These are phyloP conservation scores for Schizopygopsis pylzovi DNA, from an alignment of 2,797 vertebrate genomes.

Conservation along the genomic window DNA sequence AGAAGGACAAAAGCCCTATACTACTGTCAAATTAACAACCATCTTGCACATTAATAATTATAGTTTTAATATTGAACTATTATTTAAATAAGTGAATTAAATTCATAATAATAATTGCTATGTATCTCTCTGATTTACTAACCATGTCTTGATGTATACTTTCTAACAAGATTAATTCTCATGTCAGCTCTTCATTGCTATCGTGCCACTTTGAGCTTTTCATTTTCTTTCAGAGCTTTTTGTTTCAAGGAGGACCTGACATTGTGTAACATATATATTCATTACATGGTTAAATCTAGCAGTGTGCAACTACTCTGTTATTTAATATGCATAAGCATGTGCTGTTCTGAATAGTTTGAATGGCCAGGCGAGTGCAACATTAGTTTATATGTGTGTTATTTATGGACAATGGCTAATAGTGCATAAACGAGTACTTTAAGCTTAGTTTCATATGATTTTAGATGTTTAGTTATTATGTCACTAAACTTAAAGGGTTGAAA, in stretches of 20 bases:
- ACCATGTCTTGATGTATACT: neutral
- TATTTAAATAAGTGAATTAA: too few species aligned
- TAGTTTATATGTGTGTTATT: neutral
- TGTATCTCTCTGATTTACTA: neutral
- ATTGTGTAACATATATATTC: neutral
- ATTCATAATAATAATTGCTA: too few species aligned
- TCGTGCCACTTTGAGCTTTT: neutral
- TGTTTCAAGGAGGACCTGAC: neutral
- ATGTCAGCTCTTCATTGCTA: neutral
- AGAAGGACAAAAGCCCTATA: neutral
- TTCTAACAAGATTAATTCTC: neutral
- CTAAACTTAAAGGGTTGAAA: neutral
- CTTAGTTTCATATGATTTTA: neutral
- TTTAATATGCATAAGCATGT: neutral
- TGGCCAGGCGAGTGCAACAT: neutral
- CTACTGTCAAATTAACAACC: neutral
- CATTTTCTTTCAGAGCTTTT: neutral
- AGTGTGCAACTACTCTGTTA: neutral
- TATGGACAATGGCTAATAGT: neutral
- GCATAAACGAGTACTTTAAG: neutral
- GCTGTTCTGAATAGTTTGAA: neutral
- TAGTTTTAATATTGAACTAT: neutral
- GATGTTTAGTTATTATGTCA: neutral
- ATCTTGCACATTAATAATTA: neutral
- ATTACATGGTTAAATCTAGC: neutral